Base-by-base conservation (phyloP, 2,888 invertebrate species). In the Pristionchus arcanus region DNA sequence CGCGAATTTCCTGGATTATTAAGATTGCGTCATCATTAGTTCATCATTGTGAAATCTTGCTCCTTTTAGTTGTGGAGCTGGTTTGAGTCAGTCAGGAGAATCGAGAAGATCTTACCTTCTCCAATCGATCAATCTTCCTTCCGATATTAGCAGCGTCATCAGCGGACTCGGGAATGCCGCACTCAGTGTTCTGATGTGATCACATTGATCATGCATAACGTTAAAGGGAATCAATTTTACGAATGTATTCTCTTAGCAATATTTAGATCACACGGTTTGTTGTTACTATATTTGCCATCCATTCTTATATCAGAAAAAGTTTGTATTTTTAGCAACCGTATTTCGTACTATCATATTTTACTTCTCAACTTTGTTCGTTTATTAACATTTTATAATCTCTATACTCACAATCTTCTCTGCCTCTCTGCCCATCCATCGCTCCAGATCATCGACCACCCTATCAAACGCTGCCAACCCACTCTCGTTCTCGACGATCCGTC, bases 391-490 rank as follows among this genome's bases (percentile, higher is more conserved):
- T n/a, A n/a, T n/a, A n/a, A n/a, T n/a, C n/a, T n/a, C n/a, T n/a
- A 71, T 34, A 31, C 87, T 71, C 53, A 87, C 87, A 87, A 87
- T 87, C 31, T 71, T 87, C 87, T 87, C 87, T 37, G 89, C 31
- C 83, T 93, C 91, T n/a, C 88, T 90, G 37, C 91, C 91, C 90
- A 94, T 93, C 91, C 92, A 93, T 49, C 91, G 90, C 25, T 91
- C 89, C 31, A 94, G 89, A 37, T 92, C 92, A 19, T 91, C 91
- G 37, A 92, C 92, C 68, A 91, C 90, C 16, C 93, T 92, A 42
- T 90, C 91, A 81, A 94, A 92, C 55, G 91, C 90, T 2, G 53
- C 53, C 81, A 91, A 90, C 31, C 91, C 91, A 81, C 85, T 86
- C 53, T 93, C 92, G 63, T 92, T 91, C 85, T 91, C 90, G 68